Base-by-base conservation (phyloP, 2,113 vertebrate genomes). In the Athene cunicularia region DNA sequence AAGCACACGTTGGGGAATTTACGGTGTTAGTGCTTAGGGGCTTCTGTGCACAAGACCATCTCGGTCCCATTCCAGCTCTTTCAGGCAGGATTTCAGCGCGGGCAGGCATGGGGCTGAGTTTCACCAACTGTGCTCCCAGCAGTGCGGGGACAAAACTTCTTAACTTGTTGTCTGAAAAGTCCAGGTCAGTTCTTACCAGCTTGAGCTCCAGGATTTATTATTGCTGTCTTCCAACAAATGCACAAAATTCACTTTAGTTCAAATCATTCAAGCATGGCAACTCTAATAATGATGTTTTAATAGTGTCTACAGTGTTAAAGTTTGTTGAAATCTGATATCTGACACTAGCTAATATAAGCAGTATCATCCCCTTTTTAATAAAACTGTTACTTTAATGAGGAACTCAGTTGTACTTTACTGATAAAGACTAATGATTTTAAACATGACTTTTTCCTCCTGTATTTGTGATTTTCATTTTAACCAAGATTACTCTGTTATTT, bases 271-370 rank as follows among this genome's bases (percentile, higher is more conserved):
- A 96, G 98, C 98, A 94, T 98, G 97, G 97, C 97, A 97, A 77
- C 90, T 96, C 96, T 98, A 98, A 98, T 98, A 98, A 98, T 98
- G 97, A 98, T 98, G 96, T 98, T 98, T 98, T 98, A 98, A 98
- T 98, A 98, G 98, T 16, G 72, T 97, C 97, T 97, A 96, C 95
- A 81, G 92, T 82, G 97, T 88, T 97, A 96, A 98, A 98, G 97
- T 98, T 98, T 98, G 97, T 95, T 96, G 96, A 97, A 98, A 98
- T 98, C 98, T 98, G 97, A 97, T 98, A 98, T 97, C 96, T 97
- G 97, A 96, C 96, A 95, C 96, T 64, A 97, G 97, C 97, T 98
- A 98, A 98, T 98, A 95, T 92, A 98, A 96, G 97, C 97, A 95
- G 97, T 97, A 98, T 98, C 98, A 97, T 92, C 95, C 95, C 86